Evolutionary conservation across 2,113 vertebrate genomes (phyloP).

Genomic region (Azemiops feae): DNA sequence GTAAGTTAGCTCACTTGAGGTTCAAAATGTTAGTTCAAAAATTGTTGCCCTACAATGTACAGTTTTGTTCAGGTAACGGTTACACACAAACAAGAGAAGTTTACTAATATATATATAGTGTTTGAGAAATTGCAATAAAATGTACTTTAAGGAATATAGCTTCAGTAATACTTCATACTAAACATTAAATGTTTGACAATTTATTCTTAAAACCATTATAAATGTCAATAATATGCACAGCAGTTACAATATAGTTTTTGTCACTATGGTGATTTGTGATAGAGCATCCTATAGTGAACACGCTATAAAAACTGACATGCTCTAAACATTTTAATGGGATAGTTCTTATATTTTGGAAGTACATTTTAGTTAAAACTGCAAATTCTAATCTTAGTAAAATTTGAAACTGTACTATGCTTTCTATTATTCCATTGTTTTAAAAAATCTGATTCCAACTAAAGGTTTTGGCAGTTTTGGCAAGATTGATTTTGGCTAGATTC

Average conservation of each 20-base stretch:
- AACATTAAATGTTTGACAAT: background rate
- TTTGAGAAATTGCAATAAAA: background rate
- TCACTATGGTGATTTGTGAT: background rate
- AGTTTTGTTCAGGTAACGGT: background rate
- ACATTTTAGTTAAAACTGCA: background rate
- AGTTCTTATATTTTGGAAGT: background rate
- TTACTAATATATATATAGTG: background rate
- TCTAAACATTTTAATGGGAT: background rate
- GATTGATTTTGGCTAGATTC: background rate
- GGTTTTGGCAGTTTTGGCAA: background rate
- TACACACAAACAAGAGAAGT: background rate
- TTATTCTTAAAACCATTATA: background rate
- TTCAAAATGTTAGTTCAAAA: background rate
- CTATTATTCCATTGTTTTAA: background rate
- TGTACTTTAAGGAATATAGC: background rate
- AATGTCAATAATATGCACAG: background rate
- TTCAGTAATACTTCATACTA: background rate
- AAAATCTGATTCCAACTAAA: background rate
- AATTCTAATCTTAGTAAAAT: background rate
- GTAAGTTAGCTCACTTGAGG: background rate
- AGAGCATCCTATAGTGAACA: background rate
- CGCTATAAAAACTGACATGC: background rate
- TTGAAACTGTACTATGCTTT: background rate
- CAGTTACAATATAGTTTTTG: background rate
- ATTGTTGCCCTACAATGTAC: background rate